These are phyloP conservation scores for Druon quercuslanigerum DNA, from an alignment of 1,140 invertebrate genomes.

Conservation along the genomic window DNA sequence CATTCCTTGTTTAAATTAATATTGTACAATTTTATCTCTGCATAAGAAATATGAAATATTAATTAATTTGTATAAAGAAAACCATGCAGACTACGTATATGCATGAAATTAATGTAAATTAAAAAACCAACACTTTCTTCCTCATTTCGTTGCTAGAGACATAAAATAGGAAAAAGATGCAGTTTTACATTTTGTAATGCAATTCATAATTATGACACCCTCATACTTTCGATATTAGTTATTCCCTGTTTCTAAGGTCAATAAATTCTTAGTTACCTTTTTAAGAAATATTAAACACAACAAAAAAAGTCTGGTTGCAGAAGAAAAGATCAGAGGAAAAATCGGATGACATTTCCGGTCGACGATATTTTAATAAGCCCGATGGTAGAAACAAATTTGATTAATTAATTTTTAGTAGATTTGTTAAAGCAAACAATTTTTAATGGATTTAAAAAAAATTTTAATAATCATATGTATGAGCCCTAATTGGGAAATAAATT, in stretches of 20 bases:
- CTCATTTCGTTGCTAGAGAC: neutral
- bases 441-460: too few relatives aligned
- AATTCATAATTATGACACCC: neutral
- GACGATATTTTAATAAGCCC: too few relatives aligned
- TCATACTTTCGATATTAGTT: neutral
- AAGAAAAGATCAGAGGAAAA: too few relatives aligned
- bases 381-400: too few relatives aligned
- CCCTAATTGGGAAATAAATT: too few relatives aligned
- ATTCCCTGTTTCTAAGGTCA: neutral
- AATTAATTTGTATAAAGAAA: slow-evolving; percentile 16
- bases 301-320: too few relatives aligned
- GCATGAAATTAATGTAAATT: neutral
- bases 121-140: neutral
- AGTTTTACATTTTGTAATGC: slow-evolving; percentile 12
- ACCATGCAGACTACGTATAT: neutral
- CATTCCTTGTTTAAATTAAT: neutral
- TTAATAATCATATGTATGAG: too few relatives aligned
- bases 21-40: slow-evolving; percentile 2
- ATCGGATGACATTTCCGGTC: too few relatives aligned
- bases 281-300: neutral
- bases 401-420: too few relatives aligned
- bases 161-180: neutral
- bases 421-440: too few relatives aligned
- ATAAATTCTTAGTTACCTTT: neutral
- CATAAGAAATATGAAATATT: slow-evolving; percentile 8